phyloP scores from a whole-genome alignment of 2,113 vertebrate species.

The Coptodon bakossiorum region DNA sequence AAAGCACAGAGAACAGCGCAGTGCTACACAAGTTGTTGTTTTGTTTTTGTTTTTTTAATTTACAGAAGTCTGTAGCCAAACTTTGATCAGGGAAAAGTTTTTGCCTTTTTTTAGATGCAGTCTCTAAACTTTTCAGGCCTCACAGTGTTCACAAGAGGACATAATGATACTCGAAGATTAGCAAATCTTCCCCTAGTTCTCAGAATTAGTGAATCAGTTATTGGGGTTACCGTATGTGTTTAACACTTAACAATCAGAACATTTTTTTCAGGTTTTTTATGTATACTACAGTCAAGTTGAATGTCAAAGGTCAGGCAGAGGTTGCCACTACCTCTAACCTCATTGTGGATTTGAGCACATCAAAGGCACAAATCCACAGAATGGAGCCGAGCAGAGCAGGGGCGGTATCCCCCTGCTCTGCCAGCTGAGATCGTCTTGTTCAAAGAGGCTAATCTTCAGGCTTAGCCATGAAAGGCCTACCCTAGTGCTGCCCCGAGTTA shows the following conservation, averaged over 20 bases:
- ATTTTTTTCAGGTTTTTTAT: neutral
- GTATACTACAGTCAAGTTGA: neutral
- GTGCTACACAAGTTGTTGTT: neutral
- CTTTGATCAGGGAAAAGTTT: neutral
- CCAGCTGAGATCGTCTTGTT: constrained; percentile 40
- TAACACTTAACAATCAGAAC: neutral
- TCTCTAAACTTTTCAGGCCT: neutral
- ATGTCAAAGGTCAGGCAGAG: constrained; percentile 57
- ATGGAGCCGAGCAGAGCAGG: constrained; percentile 14
- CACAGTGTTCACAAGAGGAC: neutral
- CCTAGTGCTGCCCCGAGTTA: constrained; percentile 17
- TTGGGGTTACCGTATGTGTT: neutral
- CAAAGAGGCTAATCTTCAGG: constrained; percentile 66
- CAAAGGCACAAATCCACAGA: constrained; percentile 58
- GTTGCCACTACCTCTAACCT: constrained; percentile 53
- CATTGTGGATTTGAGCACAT: constrained; percentile 65
- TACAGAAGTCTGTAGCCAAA: neutral
- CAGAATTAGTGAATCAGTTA: neutral
- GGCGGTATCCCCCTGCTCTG: constrained; percentile 25
- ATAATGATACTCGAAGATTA: neutral
- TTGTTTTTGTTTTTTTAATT: neutral
- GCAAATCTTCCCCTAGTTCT: neutral
- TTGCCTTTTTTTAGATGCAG: neutral
- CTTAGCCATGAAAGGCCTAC: constrained; percentile 62
- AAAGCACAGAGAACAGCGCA: neutral